A percentile compares a stretch with the other conserved stretches of the same genome.
Conservation (phyloP, 2,888 invertebrate genomes). For the Mythimna vitellina region DNA sequence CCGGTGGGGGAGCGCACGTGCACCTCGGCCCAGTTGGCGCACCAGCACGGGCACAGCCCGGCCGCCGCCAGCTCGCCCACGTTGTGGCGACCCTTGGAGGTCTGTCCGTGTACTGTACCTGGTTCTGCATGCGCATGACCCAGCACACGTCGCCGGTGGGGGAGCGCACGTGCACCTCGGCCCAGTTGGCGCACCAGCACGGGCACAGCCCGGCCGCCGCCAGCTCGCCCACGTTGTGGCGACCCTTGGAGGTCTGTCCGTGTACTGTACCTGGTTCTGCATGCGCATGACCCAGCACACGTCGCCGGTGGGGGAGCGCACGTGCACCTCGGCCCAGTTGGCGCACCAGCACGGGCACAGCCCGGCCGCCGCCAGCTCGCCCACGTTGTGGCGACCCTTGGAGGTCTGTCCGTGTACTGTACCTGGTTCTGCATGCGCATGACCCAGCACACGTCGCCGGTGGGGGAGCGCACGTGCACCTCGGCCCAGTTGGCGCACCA, state of each 20-base stretch:
- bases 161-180: constrained; percentile 95
- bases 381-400: too few relatives aligned
- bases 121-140: constrained; percentile 98
- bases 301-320: constrained; percentile 97
- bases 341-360: constrained; percentile 97
- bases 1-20: constrained; percentile 97
- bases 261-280: constrained; percentile 93
- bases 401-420: constrained; percentile 29
- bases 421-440: constrained; percentile 97
- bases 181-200: constrained; percentile 98
- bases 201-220: constrained; percentile 92
- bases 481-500: constrained; percentile 99
- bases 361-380: constrained; percentile 86
- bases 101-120: constrained; percentile 74
- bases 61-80: constrained; percentile 85
- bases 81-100: constrained; percentile 22
- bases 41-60: constrained; percentile 95
- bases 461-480: constrained; percentile 95
- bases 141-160: constrained; percentile 98
- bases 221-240: constrained; percentile 76
- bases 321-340: constrained; percentile 97
- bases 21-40: constrained; percentile 97
- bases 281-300: constrained; percentile 98
- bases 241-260: constrained; percentile 32
- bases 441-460: constrained; percentile 98